Evolutionary conservation across 2,888 invertebrate genomes (phyloP), one percentile per base, ranked within the genome.

Genomic region (Congeria kusceri): DNA sequence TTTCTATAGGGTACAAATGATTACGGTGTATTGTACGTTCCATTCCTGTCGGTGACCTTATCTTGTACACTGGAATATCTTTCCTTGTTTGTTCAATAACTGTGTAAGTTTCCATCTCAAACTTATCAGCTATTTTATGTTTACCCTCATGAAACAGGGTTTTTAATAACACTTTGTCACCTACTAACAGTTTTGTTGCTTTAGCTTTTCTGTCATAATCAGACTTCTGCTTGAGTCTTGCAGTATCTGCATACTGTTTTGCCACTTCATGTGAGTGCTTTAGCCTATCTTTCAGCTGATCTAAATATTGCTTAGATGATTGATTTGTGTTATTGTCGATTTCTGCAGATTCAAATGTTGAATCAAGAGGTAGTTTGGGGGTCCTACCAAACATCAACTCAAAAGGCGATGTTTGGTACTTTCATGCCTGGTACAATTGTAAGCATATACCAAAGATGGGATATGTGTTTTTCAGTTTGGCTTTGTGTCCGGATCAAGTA

Each of bases 351-450:
- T 62, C 68, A 67, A 81, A 77, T 18, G 47, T 61, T 7, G 70
- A 46, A 28, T 82, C 82, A 23, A 79, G 61, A 3, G 78, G 79
- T n/a, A 82, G 62, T n/a, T 71, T 59, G 9, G 76, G 76, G 3
- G 66, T 59, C 23, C 76, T 47, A 11, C 77, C 77, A 49, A 73
- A 77, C 73, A 80, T 77, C 15, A 80, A 32, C 32, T 78, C 20
- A 77, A 78, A 32, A 62, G 65, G 65, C 47, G 65, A 47, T 18
- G 27, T 3, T 65, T 65, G 13, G 49, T 65, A 27, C 23, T 64
- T 23, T 68, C 74, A 65, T 81, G 74, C 23, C 44, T 32, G 4
- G 71, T 78, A 47, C 67, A 75, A 25, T 77, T 77, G 62, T 77
- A 74, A 39, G 72, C 66, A 39, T 73, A 69, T 5, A 69, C 66